Conservation (phyloP, 2,888 invertebrate genomes). For the Cephus pulcher region DNA sequence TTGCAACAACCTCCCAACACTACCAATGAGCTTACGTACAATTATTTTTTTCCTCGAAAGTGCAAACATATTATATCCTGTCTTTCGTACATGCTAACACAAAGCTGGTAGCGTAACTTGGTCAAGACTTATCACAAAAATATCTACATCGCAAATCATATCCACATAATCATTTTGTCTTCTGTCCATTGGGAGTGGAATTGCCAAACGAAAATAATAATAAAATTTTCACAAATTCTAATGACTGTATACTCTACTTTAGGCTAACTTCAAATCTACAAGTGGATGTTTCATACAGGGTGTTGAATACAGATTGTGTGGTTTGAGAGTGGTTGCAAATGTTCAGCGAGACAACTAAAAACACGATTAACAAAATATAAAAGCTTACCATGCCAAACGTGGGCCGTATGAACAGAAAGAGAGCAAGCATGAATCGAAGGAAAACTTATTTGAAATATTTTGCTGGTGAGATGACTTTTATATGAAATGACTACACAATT, state of each 20-base stretch:
- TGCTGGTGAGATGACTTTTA: neutral
- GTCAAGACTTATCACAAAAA: neutral
- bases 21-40: neutral
- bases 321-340: neutral
- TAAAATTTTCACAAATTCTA: neutral
- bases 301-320: neutral
- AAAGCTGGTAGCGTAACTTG: slow-evolving; percentile 2
- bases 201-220: neutral
- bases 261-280: neutral
- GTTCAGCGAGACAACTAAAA: slow-evolving; percentile 11
- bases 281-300: neutral
- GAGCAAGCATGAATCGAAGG: slow-evolving; percentile 3
- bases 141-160: neutral
- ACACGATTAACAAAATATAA: slow-evolving; percentile 7
- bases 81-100: neutral
- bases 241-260: neutral
- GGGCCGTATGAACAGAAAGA: slow-evolving; percentile 5
- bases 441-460: slow-evolving; percentile 1
- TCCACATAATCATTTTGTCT: neutral
- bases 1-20: neutral
- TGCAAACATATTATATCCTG: neutral
- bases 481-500: neutral
- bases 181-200: neutral
- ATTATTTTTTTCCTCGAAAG: neutral
- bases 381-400: slow-evolving; percentile 3